Conservation (phyloP, 2,797 vertebrate genomes). For the Coregonus sp. region DNA sequence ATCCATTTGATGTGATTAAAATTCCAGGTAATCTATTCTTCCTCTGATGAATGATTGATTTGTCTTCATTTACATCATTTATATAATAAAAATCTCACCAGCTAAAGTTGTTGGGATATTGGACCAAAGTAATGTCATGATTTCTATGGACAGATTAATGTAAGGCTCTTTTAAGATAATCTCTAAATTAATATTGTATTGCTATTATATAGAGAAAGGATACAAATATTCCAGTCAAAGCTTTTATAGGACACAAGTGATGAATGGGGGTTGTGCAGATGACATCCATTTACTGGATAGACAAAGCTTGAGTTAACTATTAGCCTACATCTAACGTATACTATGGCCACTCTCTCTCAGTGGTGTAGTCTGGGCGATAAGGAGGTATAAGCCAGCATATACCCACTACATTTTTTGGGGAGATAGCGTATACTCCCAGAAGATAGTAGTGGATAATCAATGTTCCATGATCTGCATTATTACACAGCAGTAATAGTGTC, state of each 20-base stretch:
- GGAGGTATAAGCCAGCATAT: too few relatives aligned
- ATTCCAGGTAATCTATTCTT: constrained; percentile 32
- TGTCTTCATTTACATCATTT: background rate
- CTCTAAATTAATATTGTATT: background rate
- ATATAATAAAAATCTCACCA: background rate
- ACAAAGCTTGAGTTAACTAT: background rate
- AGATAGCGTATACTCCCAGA: background rate
- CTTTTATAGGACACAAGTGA: background rate
- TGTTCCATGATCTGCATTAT: background rate
- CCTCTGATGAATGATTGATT: background rate
- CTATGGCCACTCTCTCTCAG: background rate
- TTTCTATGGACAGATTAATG: background rate
- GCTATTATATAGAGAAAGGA: background rate
- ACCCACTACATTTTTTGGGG: too few relatives aligned
- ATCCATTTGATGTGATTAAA: constrained; percentile 77
- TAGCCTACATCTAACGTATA: background rate
- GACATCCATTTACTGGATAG: background rate
- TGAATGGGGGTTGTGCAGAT: background rate
- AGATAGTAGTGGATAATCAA: background rate
- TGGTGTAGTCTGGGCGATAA: too few relatives aligned
- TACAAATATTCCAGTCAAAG: background rate
- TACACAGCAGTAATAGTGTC: background rate
- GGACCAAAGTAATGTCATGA: background rate
- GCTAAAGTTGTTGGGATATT: too few relatives aligned
- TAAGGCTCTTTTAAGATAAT: background rate